phyloP scores from a whole-genome alignment of 2,113 vertebrate genomes.

The Tragulus kanchil region DNA sequence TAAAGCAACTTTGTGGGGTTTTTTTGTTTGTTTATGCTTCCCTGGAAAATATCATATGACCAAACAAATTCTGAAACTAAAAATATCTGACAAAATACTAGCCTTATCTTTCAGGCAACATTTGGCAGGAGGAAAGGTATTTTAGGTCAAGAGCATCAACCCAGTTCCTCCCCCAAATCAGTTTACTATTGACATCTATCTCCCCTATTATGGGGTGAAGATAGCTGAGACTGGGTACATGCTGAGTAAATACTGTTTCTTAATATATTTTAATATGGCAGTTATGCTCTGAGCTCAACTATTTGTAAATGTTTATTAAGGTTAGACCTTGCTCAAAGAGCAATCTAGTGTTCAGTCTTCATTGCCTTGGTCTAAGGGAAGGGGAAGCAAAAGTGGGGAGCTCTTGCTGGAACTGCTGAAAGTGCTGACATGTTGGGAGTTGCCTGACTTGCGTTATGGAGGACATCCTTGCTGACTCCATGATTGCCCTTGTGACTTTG shows the following conservation, averaged over 20 bases:
- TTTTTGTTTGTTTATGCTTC: slow-evolving; percentile 17
- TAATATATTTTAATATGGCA: not conserved
- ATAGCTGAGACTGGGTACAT: not conserved
- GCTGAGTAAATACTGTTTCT: not conserved
- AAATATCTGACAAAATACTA: not conserved
- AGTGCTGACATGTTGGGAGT: not conserved
- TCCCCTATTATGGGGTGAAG: not conserved
- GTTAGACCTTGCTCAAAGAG: not conserved
- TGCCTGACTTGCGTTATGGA: not conserved
- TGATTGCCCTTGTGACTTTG: not conserved
- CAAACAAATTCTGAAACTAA: slow-evolving; percentile 11
- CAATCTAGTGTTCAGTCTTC: not conserved
- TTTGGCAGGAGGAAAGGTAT: not conserved
- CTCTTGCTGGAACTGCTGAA: not conserved
- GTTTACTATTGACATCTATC: not conserved
- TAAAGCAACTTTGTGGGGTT: not conserved
- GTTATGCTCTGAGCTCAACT: not conserved
- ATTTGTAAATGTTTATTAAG: not conserved
- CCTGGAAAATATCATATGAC: slow-evolving; percentile 25
- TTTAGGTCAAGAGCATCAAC: slow-evolving; percentile 19
- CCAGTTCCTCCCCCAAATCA: not conserved
- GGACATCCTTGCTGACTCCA: not conserved
- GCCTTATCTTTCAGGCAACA: not conserved
- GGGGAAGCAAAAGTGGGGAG: not conserved
- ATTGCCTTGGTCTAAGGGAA: not conserved